Evolutionary conservation across 2,797 vertebrate genomes (phyloP).

Genomic region (Orientallactaga sibirica): DNA sequence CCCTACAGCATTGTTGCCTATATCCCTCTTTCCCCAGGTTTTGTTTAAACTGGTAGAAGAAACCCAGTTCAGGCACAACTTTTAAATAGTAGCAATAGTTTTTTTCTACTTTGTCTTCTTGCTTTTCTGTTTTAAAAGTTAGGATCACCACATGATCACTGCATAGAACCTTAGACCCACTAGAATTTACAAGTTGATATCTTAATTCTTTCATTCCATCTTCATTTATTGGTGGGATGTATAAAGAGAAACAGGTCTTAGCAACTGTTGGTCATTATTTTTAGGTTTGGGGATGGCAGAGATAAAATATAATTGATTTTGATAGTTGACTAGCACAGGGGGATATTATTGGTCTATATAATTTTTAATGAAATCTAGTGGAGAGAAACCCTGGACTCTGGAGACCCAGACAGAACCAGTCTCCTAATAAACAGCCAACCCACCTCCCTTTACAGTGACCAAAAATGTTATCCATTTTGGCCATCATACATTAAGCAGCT

Average conservation of each 20-base stretch:
- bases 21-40: neutral
- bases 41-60: neutral
- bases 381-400: neutral
- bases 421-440: neutral
- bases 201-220: neutral
- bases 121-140: neutral
- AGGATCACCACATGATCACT: neutral
- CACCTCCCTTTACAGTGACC: neutral
- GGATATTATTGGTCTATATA: constrained; percentile 10
- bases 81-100: neutral
- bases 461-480: neutral
- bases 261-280: neutral
- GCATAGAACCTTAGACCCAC: neutral
- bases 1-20: neutral
- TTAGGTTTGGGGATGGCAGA: neutral
- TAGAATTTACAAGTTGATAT: neutral
- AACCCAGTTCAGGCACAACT: neutral
- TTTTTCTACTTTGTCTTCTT: neutral
- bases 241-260: neutral
- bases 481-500: neutral
- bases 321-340: neutral
- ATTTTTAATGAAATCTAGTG: constrained; percentile 14
- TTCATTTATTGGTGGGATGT: neutral
- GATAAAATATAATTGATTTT: constrained; percentile 3
- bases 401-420: neutral